phyloP scores from a whole-genome alignment of 2,113 vertebrate genomes.

The Eudyptes chrysolophus region DNA sequence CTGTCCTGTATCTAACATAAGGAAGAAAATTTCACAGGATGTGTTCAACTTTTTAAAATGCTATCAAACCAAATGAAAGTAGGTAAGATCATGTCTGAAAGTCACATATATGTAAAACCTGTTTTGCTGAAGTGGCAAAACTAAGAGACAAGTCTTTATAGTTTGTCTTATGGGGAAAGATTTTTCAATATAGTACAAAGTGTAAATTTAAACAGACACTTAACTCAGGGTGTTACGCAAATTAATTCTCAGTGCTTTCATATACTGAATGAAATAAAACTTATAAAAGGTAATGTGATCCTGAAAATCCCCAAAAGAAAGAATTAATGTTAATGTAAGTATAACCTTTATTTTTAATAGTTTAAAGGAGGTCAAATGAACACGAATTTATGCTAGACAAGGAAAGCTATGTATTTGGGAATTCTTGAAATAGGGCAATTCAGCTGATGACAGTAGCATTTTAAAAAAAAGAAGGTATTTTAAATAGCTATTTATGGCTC shows the following conservation, averaged over 20 bases:
- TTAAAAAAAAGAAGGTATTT: background rate
- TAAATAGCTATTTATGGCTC: background rate
- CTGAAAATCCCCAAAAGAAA: background rate
- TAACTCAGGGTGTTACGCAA: background rate
- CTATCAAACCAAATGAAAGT: background rate
- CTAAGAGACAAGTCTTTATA: background rate
- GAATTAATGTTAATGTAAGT: background rate
- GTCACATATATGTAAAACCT: background rate
- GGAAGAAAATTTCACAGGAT: background rate
- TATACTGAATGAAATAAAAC: background rate
- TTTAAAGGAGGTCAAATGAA: background rate
- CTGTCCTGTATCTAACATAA: background rate
- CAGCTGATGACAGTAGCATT: background rate
- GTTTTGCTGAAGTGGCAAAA: background rate
- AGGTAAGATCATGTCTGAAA: background rate
- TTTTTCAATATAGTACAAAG: background rate
- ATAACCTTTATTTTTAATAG: background rate
- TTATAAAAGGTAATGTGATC: background rate
- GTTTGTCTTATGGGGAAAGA: background rate
- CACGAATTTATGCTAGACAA: background rate
- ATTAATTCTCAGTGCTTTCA: background rate
- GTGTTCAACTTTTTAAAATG: background rate
- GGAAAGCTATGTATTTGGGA: background rate
- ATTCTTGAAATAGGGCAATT: background rate
- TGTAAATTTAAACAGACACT: background rate